Base-by-base conservation (phyloP, 1,140 invertebrate species). In the Wasmannia auropunctata region DNA sequence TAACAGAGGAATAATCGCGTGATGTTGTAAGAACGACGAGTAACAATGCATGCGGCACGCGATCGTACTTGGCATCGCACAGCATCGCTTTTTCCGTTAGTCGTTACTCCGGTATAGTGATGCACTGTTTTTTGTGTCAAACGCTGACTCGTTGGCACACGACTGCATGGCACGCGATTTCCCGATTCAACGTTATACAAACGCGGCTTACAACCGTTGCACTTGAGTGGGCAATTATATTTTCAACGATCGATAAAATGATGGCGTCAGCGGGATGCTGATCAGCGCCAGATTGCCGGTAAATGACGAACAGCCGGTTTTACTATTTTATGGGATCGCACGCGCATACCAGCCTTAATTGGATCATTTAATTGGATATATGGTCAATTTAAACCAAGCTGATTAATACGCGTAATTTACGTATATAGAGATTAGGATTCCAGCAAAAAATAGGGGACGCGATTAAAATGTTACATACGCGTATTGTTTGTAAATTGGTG, bases 181-280 rank as follows among this genome's bases (percentile, higher is more conserved):
- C 49, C 22, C 67, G 62, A 76, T 69, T 76, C 25, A 25, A 31
- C 37, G 34, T 77, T 46, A 56, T 25, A n/a, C n/a, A 11, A 46
- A 58, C 19, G 22, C 4, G 22, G 34, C 80, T 86, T 76, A 86
- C 72, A 69, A 77, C 46, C 54, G 65, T n/a, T 77, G 56, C 85
- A 31, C 58, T 63, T 63, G 74, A 87, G 58, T 43, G 28, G n/a
- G 40, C 88, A 89, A 90, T 90, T 90, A 90, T 83, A 89, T 88
- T 90, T 84, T 90, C 51, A 74, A 58, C 62, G 22, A 51, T 85
- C 83, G 87, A 83, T 72, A 85, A 81, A 89, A 86, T 75, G 88
- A 75, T 60, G 76, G 40, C 87, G 88, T 89, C 85, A 90, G 69
- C 80, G 22, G 37, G 16, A 80, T 40, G 34, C 19, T 80, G 51